phyloP scores from a whole-genome alignment of 1,140 invertebrate genomes.

The Mactra quadrangularis region DNA sequence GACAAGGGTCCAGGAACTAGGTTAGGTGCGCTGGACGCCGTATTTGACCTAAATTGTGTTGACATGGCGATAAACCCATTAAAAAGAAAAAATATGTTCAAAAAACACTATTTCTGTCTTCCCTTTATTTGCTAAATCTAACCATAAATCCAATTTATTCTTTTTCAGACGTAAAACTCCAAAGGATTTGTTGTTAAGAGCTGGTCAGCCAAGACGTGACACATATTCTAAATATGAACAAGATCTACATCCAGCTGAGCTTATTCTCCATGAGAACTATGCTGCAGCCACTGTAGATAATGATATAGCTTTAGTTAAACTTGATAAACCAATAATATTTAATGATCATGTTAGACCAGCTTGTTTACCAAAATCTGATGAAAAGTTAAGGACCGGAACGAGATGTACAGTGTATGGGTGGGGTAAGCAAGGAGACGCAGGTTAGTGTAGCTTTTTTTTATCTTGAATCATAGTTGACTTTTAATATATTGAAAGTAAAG shows the following conservation, averaged over 20 bases:
- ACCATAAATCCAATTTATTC: no score
- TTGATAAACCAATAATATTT: constrained; percentile 94
- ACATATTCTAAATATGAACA: constrained; percentile 67
- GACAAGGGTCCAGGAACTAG: no score
- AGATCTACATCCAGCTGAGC: constrained; percentile 58
- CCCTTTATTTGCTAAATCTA: no score
- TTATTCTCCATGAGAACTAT: constrained; percentile 68
- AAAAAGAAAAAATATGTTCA: no score
- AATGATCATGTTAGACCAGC: constrained; percentile 94
- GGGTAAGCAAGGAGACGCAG: constrained; percentile 64
- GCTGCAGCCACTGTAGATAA: constrained; percentile 90
- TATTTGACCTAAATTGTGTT: no score
- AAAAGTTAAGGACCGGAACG: constrained; percentile 62
- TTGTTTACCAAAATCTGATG: constrained; percentile 84
- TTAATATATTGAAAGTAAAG: no score
- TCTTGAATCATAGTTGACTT: no score
- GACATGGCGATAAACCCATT: no score
- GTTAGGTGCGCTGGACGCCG: no score
- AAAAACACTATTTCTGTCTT: no score
- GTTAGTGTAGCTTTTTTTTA: constrained; percentile 3
- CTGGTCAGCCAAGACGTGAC: constrained; percentile 68
- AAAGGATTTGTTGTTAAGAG: constrained; percentile 53
- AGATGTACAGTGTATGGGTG: constrained; percentile 72
- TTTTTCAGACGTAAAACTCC: constrained; percentile 18
- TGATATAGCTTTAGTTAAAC: constrained; percentile 94